phyloP scores from a whole-genome alignment of 2,888 invertebrate genomes.

The Malthinus flaveolus region DNA sequence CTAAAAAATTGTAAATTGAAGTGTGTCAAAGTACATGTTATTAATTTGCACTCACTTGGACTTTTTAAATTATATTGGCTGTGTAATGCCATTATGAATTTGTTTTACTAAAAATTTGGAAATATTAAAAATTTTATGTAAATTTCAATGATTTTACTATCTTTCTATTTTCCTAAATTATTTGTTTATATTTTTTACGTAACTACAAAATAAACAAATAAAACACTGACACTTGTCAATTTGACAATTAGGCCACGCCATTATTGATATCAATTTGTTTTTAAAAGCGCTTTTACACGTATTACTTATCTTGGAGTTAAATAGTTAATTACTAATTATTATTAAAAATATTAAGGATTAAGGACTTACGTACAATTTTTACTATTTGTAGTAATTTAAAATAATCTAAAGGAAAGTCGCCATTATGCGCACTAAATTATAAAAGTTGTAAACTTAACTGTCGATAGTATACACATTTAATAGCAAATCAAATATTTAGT shows the following conservation, averaged over 20 bases:
- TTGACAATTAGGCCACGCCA: conserved; percentile 14
- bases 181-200: conserved; percentile 4
- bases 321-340: too few relatives aligned
- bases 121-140: not conserved
- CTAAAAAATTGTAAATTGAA: conserved; percentile 54
- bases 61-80: conserved; percentile 64
- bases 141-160: not conserved
- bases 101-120: conserved; percentile 6
- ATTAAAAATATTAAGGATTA: too few relatives aligned
- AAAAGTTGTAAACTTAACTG: too few relatives aligned
- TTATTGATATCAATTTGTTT: not conserved
- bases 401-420: too few relatives aligned
- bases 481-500: too few relatives aligned
- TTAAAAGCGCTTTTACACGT: too few relatives aligned
- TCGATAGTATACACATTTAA: too few relatives aligned
- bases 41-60: conserved; percentile 55
- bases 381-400: too few relatives aligned
- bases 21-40: not conserved
- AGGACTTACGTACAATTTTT: too few relatives aligned
- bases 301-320: too few relatives aligned
- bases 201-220: conserved; percentile 16
- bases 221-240: conserved; percentile 10
- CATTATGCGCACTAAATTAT: too few relatives aligned
- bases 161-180: not conserved
- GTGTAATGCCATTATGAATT: conserved; percentile 55